Base-by-base conservation (phyloP, 2,888 invertebrate genomes). In the Melolontha melolontha region DNA sequence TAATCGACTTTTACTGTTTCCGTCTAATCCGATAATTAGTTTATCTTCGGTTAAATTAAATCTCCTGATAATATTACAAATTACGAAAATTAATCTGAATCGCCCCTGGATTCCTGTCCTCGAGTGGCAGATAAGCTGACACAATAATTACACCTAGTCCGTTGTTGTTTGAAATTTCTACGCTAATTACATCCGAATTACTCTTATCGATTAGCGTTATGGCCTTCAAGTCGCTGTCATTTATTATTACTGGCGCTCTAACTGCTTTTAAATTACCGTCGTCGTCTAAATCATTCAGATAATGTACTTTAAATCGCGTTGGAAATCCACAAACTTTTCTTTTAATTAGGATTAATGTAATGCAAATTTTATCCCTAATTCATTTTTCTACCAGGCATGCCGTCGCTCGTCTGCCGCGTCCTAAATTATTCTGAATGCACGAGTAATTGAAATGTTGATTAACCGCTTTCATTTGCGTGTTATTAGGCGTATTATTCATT, bases 331-430 rank as follows among this genome's bases (percentile, higher is more conserved):
- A 22, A 2, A 22, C 22, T 22, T 22, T 22, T 22, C 22, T 4
- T 4, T 22, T 22, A 22, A 22, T 22, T 22, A 22, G 1, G 2
- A 11, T 1, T 12, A 7, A 5, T 6, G 2, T 1, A 22, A 7
- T 12, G 10, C 4, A 2, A 5, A 16, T 51, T 27, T 29, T 8
- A 49, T 16, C 22, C 22, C 22, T 1, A 22, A 22, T 4, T 22
- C 1, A 2, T 34, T 34, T 29, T 12, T 49, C 63, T 2, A 12
- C 1, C 34, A 63, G 34, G 14, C 11, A 8, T 17, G 29, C 40
- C 7, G 63, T 39, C 10, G 17, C 63, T 7, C 16, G 16, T 50
- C 50, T 64, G 11, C 39, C 50, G 0, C 63, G 16, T 0, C 39
- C 40, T 50, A 50, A 39, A 11, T 50, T 50, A 7, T 40, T 22